Base-by-base conservation (phyloP, 1,140 invertebrate species). In the Pentalonia nigronervosa region DNA sequence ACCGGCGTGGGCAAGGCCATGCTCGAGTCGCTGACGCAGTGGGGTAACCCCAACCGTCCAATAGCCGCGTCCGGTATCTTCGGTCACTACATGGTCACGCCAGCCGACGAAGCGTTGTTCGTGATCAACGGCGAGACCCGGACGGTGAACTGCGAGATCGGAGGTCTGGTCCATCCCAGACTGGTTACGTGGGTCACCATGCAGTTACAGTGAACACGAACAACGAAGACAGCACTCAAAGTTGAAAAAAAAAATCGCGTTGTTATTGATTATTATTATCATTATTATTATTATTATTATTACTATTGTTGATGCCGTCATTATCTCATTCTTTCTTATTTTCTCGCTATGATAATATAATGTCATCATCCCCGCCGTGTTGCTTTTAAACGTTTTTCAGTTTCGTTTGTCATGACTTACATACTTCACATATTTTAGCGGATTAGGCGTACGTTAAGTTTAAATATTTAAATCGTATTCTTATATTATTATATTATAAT, bases 101-200 rank as follows among this genome's bases (percentile, higher is more conserved):
- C 97, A 7, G 97, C 97, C 53, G 97, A 96, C 94, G 96, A 97
- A 93, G 97, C 97, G 11, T 95, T 97, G 34, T 97, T 97, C 94
- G 97, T 98, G 81, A 95, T 98, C 83, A 97, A 98, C 94, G 97
- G 97, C 3, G 96, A 97, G 94, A 97, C 96, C 56, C 95, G 97
- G 94, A 97, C 97, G 30, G 97, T 97, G 90, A 97, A 98, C 95
- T 98, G 97, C 95, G 97, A 97, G 95, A 97, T 97, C 91, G 97
- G 97, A 50, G 97, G 96, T 81, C 95, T 97, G 21, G 95, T 96
- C 23, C 96, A 97, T 95, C 97, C 97, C 14, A 96, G 96, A 93
- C 95, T 96, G 47, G 95, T 97, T 76, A 96, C 97, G 21, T 97
- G 97, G 97, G 96, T 97, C 48, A 96, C 96, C 47, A 95, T 94